Conservation (phyloP, 2,113 vertebrate genomes). For the Rhynchopsitta pachyrhyncha region DNA sequence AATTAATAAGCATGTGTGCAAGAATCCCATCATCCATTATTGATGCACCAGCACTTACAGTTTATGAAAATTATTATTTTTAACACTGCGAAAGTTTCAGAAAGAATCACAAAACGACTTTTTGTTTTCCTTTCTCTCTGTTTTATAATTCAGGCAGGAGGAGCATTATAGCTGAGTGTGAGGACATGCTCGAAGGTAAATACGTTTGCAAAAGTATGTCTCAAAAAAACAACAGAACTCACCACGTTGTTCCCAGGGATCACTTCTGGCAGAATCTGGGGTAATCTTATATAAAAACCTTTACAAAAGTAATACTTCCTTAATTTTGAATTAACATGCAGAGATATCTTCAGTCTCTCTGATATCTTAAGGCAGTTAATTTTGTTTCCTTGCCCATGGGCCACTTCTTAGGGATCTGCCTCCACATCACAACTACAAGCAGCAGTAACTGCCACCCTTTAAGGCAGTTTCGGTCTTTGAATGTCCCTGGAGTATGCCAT, state of each 20-base stretch:
- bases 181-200: background rate
- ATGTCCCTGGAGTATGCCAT: background rate
- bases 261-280: background rate
- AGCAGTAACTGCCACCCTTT: background rate
- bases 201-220: background rate
- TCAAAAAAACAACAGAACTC: background rate
- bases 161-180: rapidly evolving
- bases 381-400: background rate
- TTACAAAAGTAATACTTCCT: background rate
- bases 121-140: background rate
- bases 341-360: background rate
- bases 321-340: background rate
- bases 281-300: background rate
- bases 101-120: background rate
- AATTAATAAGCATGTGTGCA: constrained; percentile 56
- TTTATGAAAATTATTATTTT: constrained; percentile 34
- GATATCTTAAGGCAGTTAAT: background rate
- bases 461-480: background rate
- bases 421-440: background rate
- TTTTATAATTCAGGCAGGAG: background rate
- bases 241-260: background rate
- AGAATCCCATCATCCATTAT: constrained; percentile 55
- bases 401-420: background rate
- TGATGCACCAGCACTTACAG: background rate
- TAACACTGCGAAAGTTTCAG: background rate